Percentiles rank a stretch among this genome's conserved stretches.
Evolutionary conservation across 2,797 vertebrate genomes (phyloP).

Genomic region (Mormyrops boulengeri): DNA sequence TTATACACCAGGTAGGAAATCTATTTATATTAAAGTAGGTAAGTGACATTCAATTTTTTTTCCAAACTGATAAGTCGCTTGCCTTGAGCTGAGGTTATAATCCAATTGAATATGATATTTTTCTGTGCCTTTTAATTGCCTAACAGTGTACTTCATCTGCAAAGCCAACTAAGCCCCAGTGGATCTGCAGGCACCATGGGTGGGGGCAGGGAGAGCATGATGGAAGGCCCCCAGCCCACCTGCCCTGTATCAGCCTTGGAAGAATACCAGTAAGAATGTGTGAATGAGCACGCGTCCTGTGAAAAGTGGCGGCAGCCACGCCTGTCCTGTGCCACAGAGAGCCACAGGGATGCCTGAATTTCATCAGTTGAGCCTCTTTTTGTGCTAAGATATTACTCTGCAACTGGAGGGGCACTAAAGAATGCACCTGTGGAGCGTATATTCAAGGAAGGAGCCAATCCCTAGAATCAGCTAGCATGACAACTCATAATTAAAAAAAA

Average conservation of each 20-base stretch:
- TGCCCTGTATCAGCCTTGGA: background rate
- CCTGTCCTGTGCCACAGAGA: background rate
- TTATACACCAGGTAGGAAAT: background rate
- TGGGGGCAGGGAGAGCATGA: background rate
- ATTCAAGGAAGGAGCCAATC: conserved; percentile 60
- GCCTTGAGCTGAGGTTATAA: background rate
- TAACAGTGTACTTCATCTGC: background rate
- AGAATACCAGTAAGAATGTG: background rate
- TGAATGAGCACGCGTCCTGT: background rate
- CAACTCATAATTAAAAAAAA: conserved; percentile 61
- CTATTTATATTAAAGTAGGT: conserved; percentile 1
- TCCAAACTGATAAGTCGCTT: background rate
- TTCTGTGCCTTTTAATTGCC: background rate
- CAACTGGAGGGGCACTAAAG: conserved; percentile 47
- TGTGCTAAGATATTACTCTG: conserved; percentile 53
- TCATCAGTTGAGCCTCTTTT: background rate
- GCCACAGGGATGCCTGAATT: background rate
- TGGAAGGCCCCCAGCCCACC: background rate
- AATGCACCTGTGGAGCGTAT: conserved; percentile 51
- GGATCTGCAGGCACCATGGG: background rate
- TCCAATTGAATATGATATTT: background rate
- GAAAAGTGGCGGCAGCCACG: background rate
- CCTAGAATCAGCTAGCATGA: conserved; percentile 63
- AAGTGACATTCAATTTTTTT: background rate
- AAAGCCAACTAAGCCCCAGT: conserved; percentile 31